Conservation (phyloP, 2,888 invertebrate genomes). For the Heliconius ismenius region DNA sequence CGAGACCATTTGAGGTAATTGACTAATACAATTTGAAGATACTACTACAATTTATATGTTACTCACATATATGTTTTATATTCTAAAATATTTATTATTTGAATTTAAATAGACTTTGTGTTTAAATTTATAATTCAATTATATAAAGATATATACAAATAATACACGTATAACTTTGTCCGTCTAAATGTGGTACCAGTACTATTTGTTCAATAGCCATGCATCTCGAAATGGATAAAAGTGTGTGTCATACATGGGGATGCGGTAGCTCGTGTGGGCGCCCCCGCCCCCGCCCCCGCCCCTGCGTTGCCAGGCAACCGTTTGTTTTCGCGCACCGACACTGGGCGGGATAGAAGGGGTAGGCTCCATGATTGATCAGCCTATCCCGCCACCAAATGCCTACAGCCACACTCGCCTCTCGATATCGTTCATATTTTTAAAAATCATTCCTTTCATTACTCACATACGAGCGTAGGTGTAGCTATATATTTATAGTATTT, state of each 20-base stretch:
- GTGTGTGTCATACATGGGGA: constrained; percentile 66
- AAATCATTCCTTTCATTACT: constrained; percentile 42
- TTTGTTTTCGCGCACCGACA: constrained; percentile 77
- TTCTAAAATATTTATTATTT: not conserved
- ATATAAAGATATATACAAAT: not conserved
- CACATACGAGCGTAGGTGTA: not conserved
- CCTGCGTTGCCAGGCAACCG: constrained; percentile 75
- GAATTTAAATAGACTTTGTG: not conserved
- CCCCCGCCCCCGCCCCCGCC: constrained; percentile 55
- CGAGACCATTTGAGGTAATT: not conserved
- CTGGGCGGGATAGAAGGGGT: constrained; percentile 80
- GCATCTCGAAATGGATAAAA: constrained; percentile 45
- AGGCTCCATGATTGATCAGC: constrained; percentile 81
- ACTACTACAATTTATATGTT: not conserved
- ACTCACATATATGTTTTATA: not conserved
- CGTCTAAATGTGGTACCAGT: not conserved
- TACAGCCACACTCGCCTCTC: constrained; percentile 62
- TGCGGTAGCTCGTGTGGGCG: constrained; percentile 62
- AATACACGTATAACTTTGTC: not conserved
- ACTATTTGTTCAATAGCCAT: constrained; percentile 30
- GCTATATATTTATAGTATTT: not conserved
- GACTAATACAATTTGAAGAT: not conserved
- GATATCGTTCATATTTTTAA: constrained; percentile 52
- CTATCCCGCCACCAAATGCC: constrained; percentile 76
- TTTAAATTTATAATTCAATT: not conserved